These are phyloP conservation scores for Diloba caeruleocephala DNA, from an alignment of 2,888 invertebrate genomes.

Conservation along the genomic window DNA sequence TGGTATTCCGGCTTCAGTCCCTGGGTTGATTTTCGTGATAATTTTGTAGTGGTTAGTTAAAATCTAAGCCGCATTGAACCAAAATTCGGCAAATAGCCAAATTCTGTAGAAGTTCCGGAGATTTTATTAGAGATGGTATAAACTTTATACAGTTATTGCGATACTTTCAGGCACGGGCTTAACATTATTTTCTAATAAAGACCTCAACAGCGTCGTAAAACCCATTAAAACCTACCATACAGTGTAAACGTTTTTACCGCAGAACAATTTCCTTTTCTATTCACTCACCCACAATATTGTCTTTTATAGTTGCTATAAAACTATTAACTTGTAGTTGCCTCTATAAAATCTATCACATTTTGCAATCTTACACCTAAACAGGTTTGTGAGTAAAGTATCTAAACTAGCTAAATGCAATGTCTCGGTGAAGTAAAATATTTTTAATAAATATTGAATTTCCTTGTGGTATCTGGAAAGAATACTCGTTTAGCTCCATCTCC, in stretches of 20 bases:
- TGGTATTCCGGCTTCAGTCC: too few species aligned
- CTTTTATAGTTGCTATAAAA: conserved; percentile 36
- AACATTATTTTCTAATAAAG: background rate
- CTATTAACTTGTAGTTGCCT: conserved; percentile 38
- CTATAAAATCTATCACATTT: conserved; percentile 32
- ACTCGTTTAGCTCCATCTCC: too few species aligned
- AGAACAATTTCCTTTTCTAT: conserved; percentile 22
- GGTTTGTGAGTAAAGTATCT: conserved; percentile 20
- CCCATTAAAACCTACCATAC: conserved; percentile 11
- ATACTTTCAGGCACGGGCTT: too few species aligned
- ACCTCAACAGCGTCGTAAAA: background rate
- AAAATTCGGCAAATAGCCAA: too few species aligned
- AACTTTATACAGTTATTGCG: too few species aligned
- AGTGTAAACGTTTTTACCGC: conserved; percentile 7
- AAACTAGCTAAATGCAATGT: conserved; percentile 2
- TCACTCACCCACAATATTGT: conserved; percentile 20
- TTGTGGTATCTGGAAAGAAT: too few species aligned
- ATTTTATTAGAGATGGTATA: too few species aligned
- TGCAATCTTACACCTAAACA: conserved; percentile 19
- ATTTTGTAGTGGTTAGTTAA: too few species aligned
- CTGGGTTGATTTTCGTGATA: too few species aligned
- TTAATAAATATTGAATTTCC: conserved; percentile 2
- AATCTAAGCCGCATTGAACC: too few species aligned
- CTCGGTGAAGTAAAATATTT: background rate
- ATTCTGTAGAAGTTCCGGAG: too few species aligned